A percentile compares a stretch with the other conserved stretches of the same genome.
Conservation (phyloP, 2,888 invertebrate species). For the Microctonus hyperodae region DNA sequence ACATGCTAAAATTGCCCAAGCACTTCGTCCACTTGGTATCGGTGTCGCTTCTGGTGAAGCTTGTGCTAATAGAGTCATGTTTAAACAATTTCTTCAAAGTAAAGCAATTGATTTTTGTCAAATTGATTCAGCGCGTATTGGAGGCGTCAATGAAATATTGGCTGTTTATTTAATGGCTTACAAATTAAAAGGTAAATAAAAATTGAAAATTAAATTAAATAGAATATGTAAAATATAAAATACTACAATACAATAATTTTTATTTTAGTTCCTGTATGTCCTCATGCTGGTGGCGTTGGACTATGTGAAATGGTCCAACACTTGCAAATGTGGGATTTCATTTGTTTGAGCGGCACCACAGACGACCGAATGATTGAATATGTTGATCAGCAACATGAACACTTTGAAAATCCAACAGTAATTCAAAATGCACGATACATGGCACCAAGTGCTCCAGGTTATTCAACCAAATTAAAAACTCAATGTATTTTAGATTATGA, state of each 20-base stretch:
- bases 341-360: constrained; percentile 74
- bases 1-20: constrained; percentile 80
- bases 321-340: constrained; percentile 87
- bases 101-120: constrained; percentile 87
- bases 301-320: constrained; percentile 95
- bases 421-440: constrained; percentile 77
- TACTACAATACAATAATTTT: background rate
- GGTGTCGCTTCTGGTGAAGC: constrained; percentile 92
- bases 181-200: constrained; percentile 74
- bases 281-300: constrained; percentile 94
- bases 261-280: constrained; percentile 84
- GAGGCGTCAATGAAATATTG: constrained; percentile 87
- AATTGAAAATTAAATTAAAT: background rate
- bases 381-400: constrained; percentile 90
- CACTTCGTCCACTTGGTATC: constrained; percentile 76
- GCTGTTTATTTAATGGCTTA: constrained; percentile 89
- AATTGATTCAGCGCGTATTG: constrained; percentile 88
- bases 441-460: constrained; percentile 81
- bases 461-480: constrained; percentile 80
- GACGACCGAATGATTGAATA: constrained; percentile 82
- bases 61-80: constrained; percentile 90
- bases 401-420: constrained; percentile 78
- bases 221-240: constrained; percentile 1
- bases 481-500: constrained; percentile 73
- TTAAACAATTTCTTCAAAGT: constrained; percentile 87